Percentiles rank a stretch among this genome's conserved stretches.
phyloP scores from a whole-genome alignment of 2,888 invertebrate species.

The Anorthoa munda region DNA sequence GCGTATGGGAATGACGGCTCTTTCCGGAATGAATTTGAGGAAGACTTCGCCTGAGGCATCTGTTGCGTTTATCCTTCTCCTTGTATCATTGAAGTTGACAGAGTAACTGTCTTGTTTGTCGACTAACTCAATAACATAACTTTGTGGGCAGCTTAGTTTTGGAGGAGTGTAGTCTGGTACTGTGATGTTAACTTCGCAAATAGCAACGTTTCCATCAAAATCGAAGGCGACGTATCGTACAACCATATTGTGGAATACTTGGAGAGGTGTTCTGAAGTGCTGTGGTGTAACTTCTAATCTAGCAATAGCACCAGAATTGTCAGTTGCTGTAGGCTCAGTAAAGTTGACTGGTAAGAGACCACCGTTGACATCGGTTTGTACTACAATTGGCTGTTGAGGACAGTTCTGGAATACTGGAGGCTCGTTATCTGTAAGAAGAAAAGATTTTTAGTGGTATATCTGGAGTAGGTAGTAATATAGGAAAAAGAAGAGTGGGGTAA shows the following conservation, averaged over 20 bases:
- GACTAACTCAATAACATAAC: conserved; percentile 97
- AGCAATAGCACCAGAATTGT: conserved; percentile 98
- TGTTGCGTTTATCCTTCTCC: conserved; percentile 95
- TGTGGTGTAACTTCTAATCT: conserved; percentile 97
- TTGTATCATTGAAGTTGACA: conserved; percentile 97
- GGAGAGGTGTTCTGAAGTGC: conserved; percentile 96
- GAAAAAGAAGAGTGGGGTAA: background rate
- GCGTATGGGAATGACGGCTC: conserved; percentile 96
- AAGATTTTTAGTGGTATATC: background rate
- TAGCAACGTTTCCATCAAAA: conserved; percentile 99
- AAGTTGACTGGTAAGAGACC: conserved; percentile 98
- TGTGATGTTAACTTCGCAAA: conserved; percentile 98
- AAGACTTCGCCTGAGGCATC: conserved; percentile 97
- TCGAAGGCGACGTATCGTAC: conserved; percentile 99
- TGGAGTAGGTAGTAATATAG: too few relatives aligned
- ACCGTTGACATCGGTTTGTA: conserved; percentile 96
- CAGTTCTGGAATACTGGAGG: conserved; percentile 99
- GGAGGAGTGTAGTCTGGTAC: conserved; percentile 98
- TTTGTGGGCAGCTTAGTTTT: conserved; percentile 97
- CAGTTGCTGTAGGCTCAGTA: conserved; percentile 98
- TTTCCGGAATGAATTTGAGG: conserved; percentile 95
- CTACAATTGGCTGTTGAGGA: conserved; percentile 97
- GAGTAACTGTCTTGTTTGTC: conserved; percentile 97
- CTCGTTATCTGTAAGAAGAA: conserved; percentile 94
- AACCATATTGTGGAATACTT: conserved; percentile 97